Base-by-base conservation (phyloP, 2,113 vertebrate genomes). In the Ctenodactylus gundi region DNA sequence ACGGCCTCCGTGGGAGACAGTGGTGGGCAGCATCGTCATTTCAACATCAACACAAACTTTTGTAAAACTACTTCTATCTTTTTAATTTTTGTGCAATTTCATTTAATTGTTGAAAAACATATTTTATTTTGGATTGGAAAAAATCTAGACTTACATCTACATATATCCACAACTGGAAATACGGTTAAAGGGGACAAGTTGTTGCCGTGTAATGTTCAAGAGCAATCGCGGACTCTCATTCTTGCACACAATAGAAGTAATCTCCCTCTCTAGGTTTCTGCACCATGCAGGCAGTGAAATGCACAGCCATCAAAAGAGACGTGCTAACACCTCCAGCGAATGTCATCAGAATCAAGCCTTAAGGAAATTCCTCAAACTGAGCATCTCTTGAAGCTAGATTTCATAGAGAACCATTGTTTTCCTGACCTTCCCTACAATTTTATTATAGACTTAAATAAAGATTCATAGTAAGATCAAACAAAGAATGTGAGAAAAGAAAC, bases 111-210 rank as follows among this genome's bases (percentile, higher is more conserved):
- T 62, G 18, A 75, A 57, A 14, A 82, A 86, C 55, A 49, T 46
- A 85, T 82, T 94, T 88, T 88, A 64, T 68, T 80, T 86, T 34
- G 41, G 17, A 81, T 68, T 25, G 82, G 34, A 39, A 82, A 58
- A 90, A 73, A 53, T 77, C 65, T n/a, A 92, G 23, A 90, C 58
- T 58, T 51, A 92, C 10, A 81, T 75, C n/a, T n/a, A 81, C 39
- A 6, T 46, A 17, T 76, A 80, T 25, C 75, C 67, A 72, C 9
- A 73, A 73, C 90, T 31, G 51, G 65, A 94, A 96, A 67, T 88
- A 68, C 90, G 17, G 10, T 67, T 70, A 53, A 85, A 23, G 64
- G 46, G 20, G 39, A 7, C 49, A 58, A 82, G 49, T 57, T 81
- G n/a, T 49, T 41, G 10, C 14, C 39, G 41, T 64, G 46, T 31